Percentiles rank a stretch among this genome's conserved stretches.
phyloP scores from a whole-genome alignment of 2,113 vertebrate species.

The Hippocampus zosterae region DNA sequence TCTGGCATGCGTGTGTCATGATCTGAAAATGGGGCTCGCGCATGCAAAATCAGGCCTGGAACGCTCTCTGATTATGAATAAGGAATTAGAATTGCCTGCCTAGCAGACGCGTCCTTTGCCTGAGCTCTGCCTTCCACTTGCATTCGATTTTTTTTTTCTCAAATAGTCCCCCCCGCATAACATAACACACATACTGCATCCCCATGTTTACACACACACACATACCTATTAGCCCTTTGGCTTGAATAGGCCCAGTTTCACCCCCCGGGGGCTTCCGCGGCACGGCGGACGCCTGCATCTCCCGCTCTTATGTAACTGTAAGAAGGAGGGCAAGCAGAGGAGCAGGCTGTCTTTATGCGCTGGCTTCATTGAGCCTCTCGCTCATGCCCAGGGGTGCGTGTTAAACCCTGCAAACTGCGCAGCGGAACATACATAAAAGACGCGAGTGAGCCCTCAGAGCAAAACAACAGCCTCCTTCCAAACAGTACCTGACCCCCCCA shows the following conservation, averaged over 20 bases:
- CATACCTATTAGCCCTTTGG: conserved; percentile 35
- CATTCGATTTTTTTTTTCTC: conserved; percentile 18
- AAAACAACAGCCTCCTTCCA: conserved; percentile 10
- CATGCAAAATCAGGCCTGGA: conserved; percentile 13
- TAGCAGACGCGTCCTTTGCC: conserved; percentile 28
- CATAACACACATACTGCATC: conserved; percentile 11
- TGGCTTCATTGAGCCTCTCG: conserved; percentile 59
- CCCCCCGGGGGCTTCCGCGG: conserved; percentile 40
- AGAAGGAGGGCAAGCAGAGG: conserved; percentile 47
- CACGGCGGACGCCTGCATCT: conserved; percentile 35
- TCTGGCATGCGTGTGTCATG: conserved; percentile 1
- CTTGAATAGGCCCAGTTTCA: conserved; percentile 44
- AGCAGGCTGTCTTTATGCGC: conserved; percentile 53
- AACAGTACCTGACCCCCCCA: conserved; percentile 37
- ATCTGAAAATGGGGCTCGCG: conserved; percentile 1
- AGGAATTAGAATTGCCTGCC: conserved; percentile 44
- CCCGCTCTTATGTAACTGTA: conserved; percentile 58
- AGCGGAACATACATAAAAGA: conserved; percentile 57
- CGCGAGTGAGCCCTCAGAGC: conserved; percentile 30
- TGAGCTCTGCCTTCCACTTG: conserved; percentile 10
- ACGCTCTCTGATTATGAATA: conserved; percentile 47
- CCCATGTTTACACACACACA: conserved; percentile 1
- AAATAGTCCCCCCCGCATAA: conserved; percentile 17
- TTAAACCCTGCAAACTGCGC: conserved; percentile 48
- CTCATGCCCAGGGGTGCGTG: conserved; percentile 47